A percentile compares a stretch with the other conserved stretches of the same genome.
Conservation (phyloP, 2,113 vertebrate species). For the Narcine bancroftii region DNA sequence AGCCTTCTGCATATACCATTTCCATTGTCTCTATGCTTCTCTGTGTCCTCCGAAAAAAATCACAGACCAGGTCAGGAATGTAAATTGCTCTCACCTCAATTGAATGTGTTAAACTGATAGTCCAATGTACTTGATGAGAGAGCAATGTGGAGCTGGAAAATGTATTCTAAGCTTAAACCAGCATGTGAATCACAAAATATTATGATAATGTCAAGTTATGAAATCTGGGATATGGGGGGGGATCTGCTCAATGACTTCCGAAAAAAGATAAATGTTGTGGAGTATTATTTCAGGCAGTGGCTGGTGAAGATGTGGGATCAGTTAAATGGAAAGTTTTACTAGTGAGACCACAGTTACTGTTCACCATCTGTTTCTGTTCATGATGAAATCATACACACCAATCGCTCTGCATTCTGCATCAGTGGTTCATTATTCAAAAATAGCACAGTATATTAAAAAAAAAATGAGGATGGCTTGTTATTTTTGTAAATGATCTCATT, state of each 20-base stretch:
- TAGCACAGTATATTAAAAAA: conserved; percentile 3
- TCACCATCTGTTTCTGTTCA: conserved; percentile 7
- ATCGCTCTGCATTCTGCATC: neutral
- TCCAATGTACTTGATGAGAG: neutral
- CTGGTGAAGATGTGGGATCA: neutral
- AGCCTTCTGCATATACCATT: neutral
- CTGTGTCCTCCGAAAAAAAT: too few relatives aligned
- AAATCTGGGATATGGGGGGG: neutral
- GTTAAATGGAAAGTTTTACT: neutral
- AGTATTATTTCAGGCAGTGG: neutral
- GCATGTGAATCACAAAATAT: neutral
- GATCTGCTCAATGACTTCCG: neutral
- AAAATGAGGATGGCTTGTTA: conserved; percentile 4
- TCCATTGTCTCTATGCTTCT: neutral
- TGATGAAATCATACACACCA: neutral
- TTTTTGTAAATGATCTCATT: conserved; percentile 13
- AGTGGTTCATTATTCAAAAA: conserved; percentile 9
- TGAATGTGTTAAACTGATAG: neutral
- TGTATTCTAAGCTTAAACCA: neutral
- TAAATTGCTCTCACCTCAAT: neutral
- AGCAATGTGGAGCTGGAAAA: neutral
- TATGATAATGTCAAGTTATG: neutral
- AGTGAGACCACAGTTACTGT: neutral
- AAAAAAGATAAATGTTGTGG: neutral
- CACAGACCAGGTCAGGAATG: neutral